Base-by-base conservation (phyloP, 2,888 invertebrate genomes). In the Pimpla rufipes region DNA sequence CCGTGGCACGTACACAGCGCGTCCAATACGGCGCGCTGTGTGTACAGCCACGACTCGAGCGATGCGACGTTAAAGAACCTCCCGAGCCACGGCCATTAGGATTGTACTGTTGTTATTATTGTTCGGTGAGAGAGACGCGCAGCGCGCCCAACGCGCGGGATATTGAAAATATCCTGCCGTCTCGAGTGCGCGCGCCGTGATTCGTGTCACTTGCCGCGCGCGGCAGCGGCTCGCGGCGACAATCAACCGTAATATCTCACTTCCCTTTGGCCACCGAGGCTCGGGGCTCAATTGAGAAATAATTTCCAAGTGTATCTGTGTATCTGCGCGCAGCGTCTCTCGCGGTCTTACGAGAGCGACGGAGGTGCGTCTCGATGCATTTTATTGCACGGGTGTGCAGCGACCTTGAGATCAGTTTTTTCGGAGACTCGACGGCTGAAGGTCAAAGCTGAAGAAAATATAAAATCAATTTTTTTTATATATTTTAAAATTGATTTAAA, bases 161-260 rank as follows among this genome's bases (percentile, higher is more conserved):
- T 66, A 76, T 76, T 57, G 67, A 67, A 76, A 76, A 76, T 67
- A 76, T 67, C 77, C 68, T 59, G 59, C 10, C 45, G 77, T 77
- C 59, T 68, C 67, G 8, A 67, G 77, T 67, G 55, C 42, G 16
- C 42, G 16, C 45, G 11, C 68, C 4, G 59, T 55, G 68, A 77
- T 68, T 77, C 21, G 68, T 67, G 18, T 76, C 57, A 45, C 42
- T 67, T 40, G 57, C 35, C n/a, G n/a, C 18, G 23, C 2, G 23
- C 55, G 10, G 2, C 18, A 37, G 18, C 18, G 35, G 59, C 35
- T 45, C 37, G 21, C 35, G 16, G 16, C 29, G 59, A 66, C 75
- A 76, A 55, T 76, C 66, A 47, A 40, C 16, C 16, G 57, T 76
- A 76, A 76, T 76, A 66, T 67, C 42, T 67, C 75, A 76, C 66